A percentile compares a stretch with the other conserved stretches of the same genome.
phyloP scores from a whole-genome alignment of 2,113 vertebrate genomes.

The Nasalis larvatus region DNA sequence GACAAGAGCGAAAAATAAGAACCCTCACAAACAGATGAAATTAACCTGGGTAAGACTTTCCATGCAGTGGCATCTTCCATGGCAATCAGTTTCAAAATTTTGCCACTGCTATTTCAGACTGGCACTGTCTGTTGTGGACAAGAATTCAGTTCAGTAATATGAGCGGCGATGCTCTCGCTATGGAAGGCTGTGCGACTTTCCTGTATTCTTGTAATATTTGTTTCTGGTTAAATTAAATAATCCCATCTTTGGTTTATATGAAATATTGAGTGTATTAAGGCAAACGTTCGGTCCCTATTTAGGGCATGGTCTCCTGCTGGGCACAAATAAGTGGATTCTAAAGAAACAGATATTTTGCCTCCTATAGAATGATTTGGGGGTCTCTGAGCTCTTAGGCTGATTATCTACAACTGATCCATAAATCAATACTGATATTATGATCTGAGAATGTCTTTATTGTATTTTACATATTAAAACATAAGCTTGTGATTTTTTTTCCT shows the following conservation, averaged over 20 bases:
- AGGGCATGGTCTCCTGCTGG: conserved; percentile 54
- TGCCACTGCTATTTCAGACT: background rate
- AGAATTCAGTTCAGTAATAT: background rate
- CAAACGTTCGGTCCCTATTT: conserved; percentile 65
- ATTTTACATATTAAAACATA: conserved; percentile 62
- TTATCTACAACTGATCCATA: conserved; percentile 64
- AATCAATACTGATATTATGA: conserved; percentile 64
- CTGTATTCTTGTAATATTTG: conserved; percentile 32
- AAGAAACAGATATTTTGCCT: conserved; percentile 49
- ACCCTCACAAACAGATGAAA: background rate
- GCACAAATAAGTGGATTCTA: conserved; percentile 29
- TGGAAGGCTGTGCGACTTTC: background rate
- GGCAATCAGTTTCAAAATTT: background rate
- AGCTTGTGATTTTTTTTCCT: conserved; percentile 48
- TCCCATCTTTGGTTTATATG: conserved; percentile 39
- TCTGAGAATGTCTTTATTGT: conserved; percentile 53
- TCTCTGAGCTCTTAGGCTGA: conserved; percentile 71
- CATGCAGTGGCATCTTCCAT: background rate
- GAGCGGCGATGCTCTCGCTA: background rate
- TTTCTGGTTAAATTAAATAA: conserved; percentile 64
- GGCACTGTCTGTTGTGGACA: background rate
- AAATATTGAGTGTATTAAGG: conserved; percentile 76
- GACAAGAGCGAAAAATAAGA: background rate
- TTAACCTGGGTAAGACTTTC: background rate
- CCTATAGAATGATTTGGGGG: conserved; percentile 64